Percentiles rank a stretch among this genome's conserved stretches.
phyloP scores from a whole-genome alignment of 2,888 invertebrate species.

The Cephus rjabovi region DNA sequence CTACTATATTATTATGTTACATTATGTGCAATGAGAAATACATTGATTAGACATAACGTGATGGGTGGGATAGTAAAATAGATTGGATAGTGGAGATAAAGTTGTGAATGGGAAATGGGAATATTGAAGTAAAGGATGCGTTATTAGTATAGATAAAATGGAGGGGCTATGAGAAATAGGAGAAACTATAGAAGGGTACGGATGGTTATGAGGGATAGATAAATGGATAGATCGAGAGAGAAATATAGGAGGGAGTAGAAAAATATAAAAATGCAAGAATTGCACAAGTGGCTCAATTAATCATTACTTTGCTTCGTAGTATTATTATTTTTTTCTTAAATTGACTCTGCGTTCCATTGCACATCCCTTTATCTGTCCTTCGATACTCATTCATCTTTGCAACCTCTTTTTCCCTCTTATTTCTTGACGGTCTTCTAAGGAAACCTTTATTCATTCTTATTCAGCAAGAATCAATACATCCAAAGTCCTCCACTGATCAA shows the following conservation, averaged over 20 bases:
- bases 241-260: constrained; percentile 53
- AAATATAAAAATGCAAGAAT: constrained; percentile 62
- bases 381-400: not conserved
- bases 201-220: not conserved
- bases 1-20: constrained; percentile 27
- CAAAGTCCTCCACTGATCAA: not conserved
- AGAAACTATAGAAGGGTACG: constrained; percentile 17
- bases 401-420: not conserved
- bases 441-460: not conserved
- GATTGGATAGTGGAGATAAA: not conserved
- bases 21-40: constrained; percentile 30
- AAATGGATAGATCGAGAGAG: constrained; percentile 5
- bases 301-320: constrained; percentile 32
- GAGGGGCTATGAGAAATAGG: constrained; percentile 13
- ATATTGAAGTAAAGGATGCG: not conserved
- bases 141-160: constrained; percentile 23
- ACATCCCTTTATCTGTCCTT: not conserved
- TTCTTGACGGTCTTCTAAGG: not conserved
- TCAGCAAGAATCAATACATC: not conserved
- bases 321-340: constrained; percentile 26
- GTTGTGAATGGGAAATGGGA: not conserved
- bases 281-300: constrained; percentile 46
- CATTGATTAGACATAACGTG: not conserved
- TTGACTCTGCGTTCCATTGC: constrained; percentile 25
- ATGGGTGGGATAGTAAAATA: not conserved